Evolutionary conservation across 2,888 invertebrate species (phyloP).

Genomic region (Amblyteles armatorius): DNA sequence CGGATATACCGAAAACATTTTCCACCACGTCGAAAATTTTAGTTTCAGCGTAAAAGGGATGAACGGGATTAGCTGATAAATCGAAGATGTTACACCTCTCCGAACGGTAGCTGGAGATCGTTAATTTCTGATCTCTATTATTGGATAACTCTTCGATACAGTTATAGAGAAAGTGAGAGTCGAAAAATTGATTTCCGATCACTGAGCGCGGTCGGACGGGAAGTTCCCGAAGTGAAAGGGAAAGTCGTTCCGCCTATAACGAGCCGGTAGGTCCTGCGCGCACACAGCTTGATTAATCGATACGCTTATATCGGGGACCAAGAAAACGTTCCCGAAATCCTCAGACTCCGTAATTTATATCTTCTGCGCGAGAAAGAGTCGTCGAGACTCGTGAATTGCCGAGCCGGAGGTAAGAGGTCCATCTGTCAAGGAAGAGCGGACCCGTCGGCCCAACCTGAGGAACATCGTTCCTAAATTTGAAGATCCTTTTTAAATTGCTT

Average conservation of each 20-base stretch:
- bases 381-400: background rate
- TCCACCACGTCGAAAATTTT: slow-evolving; percentile 23
- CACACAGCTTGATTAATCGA: slow-evolving; percentile 51
- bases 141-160: background rate
- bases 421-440: slow-evolving; percentile 9
- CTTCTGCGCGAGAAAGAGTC: slow-evolving; percentile 4
- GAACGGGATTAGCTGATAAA: slow-evolving; percentile 27
- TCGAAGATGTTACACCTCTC: slow-evolving; percentile 55
- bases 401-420: slow-evolving; percentile 22
- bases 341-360: slow-evolving; percentile 56
- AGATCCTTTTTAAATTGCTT: background rate
- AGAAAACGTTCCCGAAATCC: slow-evolving; percentile 22
- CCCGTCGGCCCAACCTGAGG: slow-evolving; percentile 13
- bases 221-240: slow-evolving; percentile 42
- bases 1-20: slow-evolving; percentile 31
- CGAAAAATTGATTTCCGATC: slow-evolving; percentile 37
- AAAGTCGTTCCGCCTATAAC: slow-evolving; percentile 43
- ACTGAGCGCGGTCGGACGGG: background rate
- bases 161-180: background rate
- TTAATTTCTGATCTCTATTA: slow-evolving; percentile 31
- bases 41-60: slow-evolving; percentile 7
- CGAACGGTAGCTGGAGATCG: slow-evolving; percentile 39
- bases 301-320: slow-evolving; percentile 30
- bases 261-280: slow-evolving; percentile 28
- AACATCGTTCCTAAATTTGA: background rate